Percentiles rank a stretch among this genome's conserved stretches.
Conservation (phyloP, 2,888 invertebrate genomes). For the Brenthis hecate region DNA sequence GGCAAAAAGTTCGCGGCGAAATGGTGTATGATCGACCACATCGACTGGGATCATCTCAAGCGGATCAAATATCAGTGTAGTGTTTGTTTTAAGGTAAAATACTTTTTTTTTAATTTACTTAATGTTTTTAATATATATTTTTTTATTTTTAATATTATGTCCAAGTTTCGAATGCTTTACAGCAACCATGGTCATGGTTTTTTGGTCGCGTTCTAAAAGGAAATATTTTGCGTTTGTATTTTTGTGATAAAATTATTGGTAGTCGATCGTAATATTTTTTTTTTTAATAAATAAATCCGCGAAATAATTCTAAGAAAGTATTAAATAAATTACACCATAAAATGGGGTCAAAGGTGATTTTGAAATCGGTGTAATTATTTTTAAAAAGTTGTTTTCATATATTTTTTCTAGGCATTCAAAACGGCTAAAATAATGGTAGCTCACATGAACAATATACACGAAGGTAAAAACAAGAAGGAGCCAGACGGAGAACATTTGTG, state of each 20-base stretch:
- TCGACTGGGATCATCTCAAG: constrained; percentile 75
- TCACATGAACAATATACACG: constrained; percentile 72
- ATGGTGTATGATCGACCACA: constrained; percentile 73
- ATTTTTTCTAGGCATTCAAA: constrained; percentile 63
- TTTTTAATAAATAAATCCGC: no score
- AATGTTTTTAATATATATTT: no score
- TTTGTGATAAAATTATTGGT: no score
- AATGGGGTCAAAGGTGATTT: no score
- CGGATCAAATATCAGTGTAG: constrained; percentile 70
- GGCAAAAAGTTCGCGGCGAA: constrained; percentile 71
- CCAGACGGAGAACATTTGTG: constrained; percentile 68
- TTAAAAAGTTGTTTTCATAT: constrained; percentile 1
- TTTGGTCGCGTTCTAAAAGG: no score
- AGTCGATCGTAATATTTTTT: no score
- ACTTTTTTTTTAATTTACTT: not conserved
- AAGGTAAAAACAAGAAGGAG: constrained; percentile 58
- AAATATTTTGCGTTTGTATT: no score
- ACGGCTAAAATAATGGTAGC: constrained; percentile 76
- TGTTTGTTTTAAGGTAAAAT: constrained; percentile 68
- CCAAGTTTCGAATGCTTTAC: not conserved
- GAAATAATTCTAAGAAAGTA: no score
- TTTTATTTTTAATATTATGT: not conserved
- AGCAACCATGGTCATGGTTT: not conserved
- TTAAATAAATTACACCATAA: no score
- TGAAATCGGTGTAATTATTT: not conserved